Conservation (phyloP, 37 sponge, comb jelly and placozoan species). For the Chondrilla cf. caribensis region DNA sequence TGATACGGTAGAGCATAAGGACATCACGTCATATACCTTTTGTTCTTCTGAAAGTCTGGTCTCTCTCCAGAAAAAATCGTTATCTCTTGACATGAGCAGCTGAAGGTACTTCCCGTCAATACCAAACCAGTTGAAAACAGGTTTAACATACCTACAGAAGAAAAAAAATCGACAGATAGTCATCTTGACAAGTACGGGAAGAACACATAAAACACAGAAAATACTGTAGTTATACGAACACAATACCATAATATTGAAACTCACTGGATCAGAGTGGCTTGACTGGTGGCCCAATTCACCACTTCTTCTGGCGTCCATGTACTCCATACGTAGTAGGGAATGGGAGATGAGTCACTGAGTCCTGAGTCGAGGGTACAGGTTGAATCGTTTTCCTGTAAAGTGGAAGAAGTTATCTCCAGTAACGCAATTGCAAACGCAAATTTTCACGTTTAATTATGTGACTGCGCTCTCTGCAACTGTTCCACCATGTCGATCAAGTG, state of each 20-base stretch:
- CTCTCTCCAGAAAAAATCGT: background rate
- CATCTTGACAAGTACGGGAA: no score
- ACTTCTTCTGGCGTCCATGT: background rate
- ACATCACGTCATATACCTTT: background rate
- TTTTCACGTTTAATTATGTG: no score
- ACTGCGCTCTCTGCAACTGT: no score
- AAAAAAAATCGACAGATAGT: background rate
- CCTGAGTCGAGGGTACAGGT: background rate
- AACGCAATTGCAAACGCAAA: no score
- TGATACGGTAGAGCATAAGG: no score
- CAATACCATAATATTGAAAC: background rate
- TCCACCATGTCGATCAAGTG: no score
- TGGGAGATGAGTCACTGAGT: background rate
- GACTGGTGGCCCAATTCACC: background rate
- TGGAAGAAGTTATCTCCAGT: no score
- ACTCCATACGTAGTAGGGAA: slow-evolving; percentile 8
- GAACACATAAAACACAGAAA: no score
- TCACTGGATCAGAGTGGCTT: background rate
- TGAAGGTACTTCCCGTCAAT: background rate
- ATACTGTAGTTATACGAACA: no score
- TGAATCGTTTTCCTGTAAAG: no score
- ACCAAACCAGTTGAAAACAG: background rate
- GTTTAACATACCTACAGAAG: background rate
- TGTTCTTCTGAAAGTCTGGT: background rate
- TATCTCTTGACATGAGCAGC: background rate